These are phyloP conservation scores for Neodiprion lecontei DNA, from an alignment of 1,140 invertebrate genomes.

Conservation along the genomic window DNA sequence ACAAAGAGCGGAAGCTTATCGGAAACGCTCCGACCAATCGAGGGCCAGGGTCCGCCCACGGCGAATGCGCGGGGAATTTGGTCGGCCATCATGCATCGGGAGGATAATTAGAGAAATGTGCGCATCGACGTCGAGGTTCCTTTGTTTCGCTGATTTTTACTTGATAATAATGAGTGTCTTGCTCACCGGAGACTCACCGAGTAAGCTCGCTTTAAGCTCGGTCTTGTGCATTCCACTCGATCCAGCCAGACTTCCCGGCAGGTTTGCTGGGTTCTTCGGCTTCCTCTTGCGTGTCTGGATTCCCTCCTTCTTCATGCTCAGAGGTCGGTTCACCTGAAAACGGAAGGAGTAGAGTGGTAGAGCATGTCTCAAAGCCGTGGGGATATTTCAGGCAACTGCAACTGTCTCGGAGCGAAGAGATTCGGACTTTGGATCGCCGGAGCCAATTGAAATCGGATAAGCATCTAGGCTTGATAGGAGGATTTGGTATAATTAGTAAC, in stretches of 20 bases:
- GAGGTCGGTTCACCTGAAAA: constrained; percentile 80
- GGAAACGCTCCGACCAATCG: constrained; percentile 33
- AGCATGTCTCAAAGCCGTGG: not conserved
- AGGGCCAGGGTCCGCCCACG: not conserved
- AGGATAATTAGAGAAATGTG: not conserved
- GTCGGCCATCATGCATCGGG: constrained; percentile 10
- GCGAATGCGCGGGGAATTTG: not conserved
- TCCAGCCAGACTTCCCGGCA: constrained; percentile 36
- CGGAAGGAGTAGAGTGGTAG: not conserved
- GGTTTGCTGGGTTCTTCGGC: constrained; percentile 69
- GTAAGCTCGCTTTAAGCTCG: constrained; percentile 57
- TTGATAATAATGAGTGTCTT: constrained; percentile 11
- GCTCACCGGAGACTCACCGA: constrained; percentile 60
- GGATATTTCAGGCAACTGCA: no score
- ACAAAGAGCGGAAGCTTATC: constrained; percentile 25
- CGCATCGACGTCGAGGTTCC: constrained; percentile 14
- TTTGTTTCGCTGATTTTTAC: constrained; percentile 21
- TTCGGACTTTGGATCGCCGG: no score
- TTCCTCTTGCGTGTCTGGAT: constrained; percentile 94
- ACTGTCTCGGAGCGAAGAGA: no score
- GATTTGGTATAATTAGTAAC: no score
- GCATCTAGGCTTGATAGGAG: no score
- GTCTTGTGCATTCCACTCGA: constrained; percentile 51
- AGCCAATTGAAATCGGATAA: no score
- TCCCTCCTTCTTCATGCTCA: constrained; percentile 95